phyloP scores from a whole-genome alignment of 2,888 invertebrate genomes.

The Himalopsyche anomala region DNA sequence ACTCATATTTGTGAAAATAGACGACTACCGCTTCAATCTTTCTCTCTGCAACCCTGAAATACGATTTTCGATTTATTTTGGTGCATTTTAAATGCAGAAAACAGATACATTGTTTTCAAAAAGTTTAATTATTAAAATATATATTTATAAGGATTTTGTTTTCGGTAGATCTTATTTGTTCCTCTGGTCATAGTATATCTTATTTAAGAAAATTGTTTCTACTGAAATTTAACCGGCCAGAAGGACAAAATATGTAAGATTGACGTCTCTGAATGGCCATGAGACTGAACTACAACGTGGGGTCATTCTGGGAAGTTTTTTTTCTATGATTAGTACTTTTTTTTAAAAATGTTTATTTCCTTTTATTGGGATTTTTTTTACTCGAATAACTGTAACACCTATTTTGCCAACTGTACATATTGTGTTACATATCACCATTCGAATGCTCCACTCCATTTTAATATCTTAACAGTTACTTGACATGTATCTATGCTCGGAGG shows the following conservation, averaged over 20 bases:
- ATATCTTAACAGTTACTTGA: neutral
- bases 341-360: neutral
- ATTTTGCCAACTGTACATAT: neutral
- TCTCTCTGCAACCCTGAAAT: slow-evolving; percentile 1
- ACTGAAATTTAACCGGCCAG: slow-evolving; percentile 18
- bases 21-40: neutral
- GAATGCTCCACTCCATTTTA: neutral
- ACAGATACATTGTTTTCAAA: slow-evolving; percentile 1
- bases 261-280: slow-evolving; percentile 18
- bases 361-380: neutral
- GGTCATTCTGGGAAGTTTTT: slow-evolving; percentile 25
- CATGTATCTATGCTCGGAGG: neutral
- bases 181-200: slow-evolving; percentile 27
- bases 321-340: slow-evolving; percentile 19
- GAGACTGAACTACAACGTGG: slow-evolving; percentile 34
- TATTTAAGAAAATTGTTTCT: slow-evolving; percentile 27
- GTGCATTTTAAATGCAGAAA: slow-evolving; percentile 13
- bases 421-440: neutral
- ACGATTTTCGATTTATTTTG: neutral
- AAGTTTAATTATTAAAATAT: slow-evolving; percentile 8
- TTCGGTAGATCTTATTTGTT: slow-evolving; percentile 34
- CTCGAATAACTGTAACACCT: neutral
- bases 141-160: slow-evolving; percentile 26
- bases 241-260: slow-evolving; percentile 26
- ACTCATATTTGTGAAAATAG: neutral